phyloP scores from a whole-genome alignment of 2,888 invertebrate genomes.

The Campoplex capitator region DNA sequence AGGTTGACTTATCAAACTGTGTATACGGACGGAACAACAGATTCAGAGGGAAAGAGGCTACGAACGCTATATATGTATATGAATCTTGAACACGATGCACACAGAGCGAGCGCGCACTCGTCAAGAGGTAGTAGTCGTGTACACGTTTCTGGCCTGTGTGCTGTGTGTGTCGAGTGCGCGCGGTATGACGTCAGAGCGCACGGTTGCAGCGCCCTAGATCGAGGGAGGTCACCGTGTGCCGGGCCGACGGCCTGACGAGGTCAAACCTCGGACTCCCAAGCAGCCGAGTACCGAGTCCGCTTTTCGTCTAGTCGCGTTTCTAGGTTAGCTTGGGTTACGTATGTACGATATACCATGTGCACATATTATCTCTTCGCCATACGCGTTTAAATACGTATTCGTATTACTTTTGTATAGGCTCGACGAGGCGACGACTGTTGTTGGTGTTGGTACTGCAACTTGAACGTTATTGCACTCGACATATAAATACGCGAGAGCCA shows the following conservation, averaged over 20 bases:
- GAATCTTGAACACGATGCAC: constrained; percentile 47
- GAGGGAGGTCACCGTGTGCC: constrained; percentile 84
- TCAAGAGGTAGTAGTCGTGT: constrained; percentile 43
- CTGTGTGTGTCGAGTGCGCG: constrained; percentile 76
- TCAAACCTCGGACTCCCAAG: constrained; percentile 81
- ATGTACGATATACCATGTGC: constrained; percentile 34
- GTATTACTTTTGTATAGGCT: constrained; percentile 37
- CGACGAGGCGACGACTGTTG: background rate
- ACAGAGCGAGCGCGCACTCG: constrained; percentile 62
- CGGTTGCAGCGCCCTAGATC: constrained; percentile 84
- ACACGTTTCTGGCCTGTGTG: constrained; percentile 64
- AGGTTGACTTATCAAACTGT: constrained; percentile 77
- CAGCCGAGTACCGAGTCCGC: constrained; percentile 73
- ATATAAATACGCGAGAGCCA: constrained; percentile 36
- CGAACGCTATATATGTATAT: background rate
- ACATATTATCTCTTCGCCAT: constrained; percentile 39
- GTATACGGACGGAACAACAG: constrained; percentile 14
- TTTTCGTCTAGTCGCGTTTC: constrained; percentile 81
- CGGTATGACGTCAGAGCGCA: constrained; percentile 83
- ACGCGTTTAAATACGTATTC: constrained; percentile 20
- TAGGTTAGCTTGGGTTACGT: constrained; percentile 79
- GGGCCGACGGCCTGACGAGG: constrained; percentile 84
- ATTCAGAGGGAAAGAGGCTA: constrained; percentile 24
- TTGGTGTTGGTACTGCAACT: constrained; percentile 25
- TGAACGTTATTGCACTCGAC: constrained; percentile 58